phyloP scores from a whole-genome alignment of 2,888 invertebrate genomes.

The Lasioglossum calceatum region DNA sequence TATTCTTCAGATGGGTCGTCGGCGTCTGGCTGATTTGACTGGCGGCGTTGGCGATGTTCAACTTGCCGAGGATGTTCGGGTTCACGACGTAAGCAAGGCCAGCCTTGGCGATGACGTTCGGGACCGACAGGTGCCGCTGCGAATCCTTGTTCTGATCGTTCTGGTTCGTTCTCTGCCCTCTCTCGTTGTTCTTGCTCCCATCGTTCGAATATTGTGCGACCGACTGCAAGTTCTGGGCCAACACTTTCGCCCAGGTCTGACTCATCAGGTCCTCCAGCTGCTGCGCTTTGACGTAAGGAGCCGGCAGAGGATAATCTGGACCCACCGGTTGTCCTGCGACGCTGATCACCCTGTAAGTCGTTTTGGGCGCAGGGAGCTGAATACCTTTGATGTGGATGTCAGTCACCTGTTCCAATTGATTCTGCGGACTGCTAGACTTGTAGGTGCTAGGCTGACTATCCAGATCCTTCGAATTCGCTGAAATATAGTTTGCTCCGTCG shows the following conservation, averaged over 20 bases:
- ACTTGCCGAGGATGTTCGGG: conserved; percentile 65
- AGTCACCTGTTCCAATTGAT: conserved; percentile 72
- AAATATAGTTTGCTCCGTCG: conserved; percentile 79
- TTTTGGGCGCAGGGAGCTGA: conserved; percentile 60
- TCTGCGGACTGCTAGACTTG: conserved; percentile 72
- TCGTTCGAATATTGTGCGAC: conserved; percentile 56
- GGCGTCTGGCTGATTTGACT: conserved; percentile 50
- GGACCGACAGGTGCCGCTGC: conserved; percentile 48
- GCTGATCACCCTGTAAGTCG: conserved; percentile 77
- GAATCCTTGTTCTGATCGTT: conserved; percentile 60
- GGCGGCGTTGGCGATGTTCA: conserved; percentile 60
- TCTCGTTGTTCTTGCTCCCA: conserved; percentile 43
- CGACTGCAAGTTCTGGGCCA: conserved; percentile 73
- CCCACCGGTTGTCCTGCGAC: conserved; percentile 75
- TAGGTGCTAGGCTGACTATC: conserved; percentile 78
- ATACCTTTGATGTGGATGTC: conserved; percentile 67
- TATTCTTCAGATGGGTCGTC: conserved; percentile 56
- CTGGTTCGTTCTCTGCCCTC: conserved; percentile 20
- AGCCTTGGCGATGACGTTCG: conserved; percentile 74
- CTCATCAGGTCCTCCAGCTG: conserved; percentile 80
- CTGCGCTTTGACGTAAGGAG: conserved; percentile 73
- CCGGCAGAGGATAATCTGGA: conserved; percentile 73
- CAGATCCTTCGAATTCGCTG: conserved; percentile 75
- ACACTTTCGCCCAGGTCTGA: conserved; percentile 74
- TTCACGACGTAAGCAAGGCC: conserved; percentile 78